Percentiles rank a stretch among this genome's conserved stretches.
phyloP scores from a whole-genome alignment of 2,113 vertebrate genomes.

The Eolophus roseicapilla region DNA sequence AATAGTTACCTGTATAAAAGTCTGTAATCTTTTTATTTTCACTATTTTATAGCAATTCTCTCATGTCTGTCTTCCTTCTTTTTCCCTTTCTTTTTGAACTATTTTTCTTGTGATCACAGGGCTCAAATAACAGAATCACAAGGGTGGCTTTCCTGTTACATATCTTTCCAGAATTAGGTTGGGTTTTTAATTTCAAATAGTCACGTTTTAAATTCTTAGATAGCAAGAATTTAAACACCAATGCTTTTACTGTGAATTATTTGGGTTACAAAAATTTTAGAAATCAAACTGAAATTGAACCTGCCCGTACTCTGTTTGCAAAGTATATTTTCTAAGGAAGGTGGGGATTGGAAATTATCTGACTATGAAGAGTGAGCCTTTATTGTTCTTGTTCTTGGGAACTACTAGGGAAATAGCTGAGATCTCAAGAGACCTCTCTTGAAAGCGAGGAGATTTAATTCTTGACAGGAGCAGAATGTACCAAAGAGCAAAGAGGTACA shows the following conservation, averaged over 20 bases:
- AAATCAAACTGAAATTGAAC: not conserved
- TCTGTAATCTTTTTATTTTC: not conserved
- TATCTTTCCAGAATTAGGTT: not conserved
- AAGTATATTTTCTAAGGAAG: not conserved
- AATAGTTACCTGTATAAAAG: not conserved
- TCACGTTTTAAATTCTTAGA: not conserved
- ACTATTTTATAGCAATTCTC: not conserved
- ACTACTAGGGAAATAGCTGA: conserved; percentile 21
- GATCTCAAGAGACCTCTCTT: conserved; percentile 23
- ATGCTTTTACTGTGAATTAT: not conserved
- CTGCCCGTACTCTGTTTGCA: not conserved
- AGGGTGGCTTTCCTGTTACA: not conserved
- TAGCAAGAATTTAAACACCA: not conserved
- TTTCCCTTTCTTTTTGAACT: not conserved
- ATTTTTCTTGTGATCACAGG: not conserved
- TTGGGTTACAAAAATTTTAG: not conserved
- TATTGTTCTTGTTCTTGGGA: not conserved
- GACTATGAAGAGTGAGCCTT: not conserved
- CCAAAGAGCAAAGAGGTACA: not conserved
- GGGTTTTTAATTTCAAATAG: not conserved
- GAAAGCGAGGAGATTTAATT: not conserved
- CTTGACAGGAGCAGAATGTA: not conserved
- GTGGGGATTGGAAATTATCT: not conserved
- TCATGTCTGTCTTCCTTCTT: not conserved
- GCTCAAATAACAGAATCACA: not conserved